Evolutionary conservation across 2,888 invertebrate genomes (phyloP).

Genomic region (Melinopterus prodromus): DNA sequence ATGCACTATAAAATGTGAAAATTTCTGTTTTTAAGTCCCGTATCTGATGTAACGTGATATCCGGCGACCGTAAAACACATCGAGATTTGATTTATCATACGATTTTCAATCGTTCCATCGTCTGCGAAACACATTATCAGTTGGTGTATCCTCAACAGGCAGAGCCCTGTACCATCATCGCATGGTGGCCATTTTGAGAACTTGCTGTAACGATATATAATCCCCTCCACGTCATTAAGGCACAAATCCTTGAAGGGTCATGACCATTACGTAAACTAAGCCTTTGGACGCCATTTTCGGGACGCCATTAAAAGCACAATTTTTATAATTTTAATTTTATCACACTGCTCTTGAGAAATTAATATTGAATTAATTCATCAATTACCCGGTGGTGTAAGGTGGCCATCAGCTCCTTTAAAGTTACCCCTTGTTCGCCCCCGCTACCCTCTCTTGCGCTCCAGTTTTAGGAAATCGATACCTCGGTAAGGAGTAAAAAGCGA

Average conservation of each 20-base stretch:
- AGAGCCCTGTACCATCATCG: background rate
- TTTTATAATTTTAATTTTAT: no score
- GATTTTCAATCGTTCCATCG: background rate
- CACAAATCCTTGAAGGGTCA: no score
- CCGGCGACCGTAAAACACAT: constrained; percentile 7
- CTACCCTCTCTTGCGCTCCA: constrained; percentile 15
- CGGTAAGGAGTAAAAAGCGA: constrained; percentile 23
- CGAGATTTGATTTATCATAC: constrained; percentile 17
- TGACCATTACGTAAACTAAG: background rate
- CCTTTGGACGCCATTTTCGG: background rate
- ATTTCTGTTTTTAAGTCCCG: constrained; percentile 20
- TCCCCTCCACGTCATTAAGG: no score
- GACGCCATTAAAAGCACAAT: no score
- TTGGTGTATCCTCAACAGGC: background rate
- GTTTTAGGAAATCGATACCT: constrained; percentile 26
- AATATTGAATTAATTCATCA: background rate
- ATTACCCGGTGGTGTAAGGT: background rate
- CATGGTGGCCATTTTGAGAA: no score
- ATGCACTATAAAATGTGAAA: constrained; percentile 26
- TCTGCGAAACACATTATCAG: background rate
- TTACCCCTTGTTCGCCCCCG: background rate
- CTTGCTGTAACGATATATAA: no score
- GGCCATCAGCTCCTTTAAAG: background rate
- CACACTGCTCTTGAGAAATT: no score
- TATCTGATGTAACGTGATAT: constrained; percentile 19